phyloP scores from a whole-genome alignment of 92 coral and sea anemone species.

The Porites rus region DNA sequence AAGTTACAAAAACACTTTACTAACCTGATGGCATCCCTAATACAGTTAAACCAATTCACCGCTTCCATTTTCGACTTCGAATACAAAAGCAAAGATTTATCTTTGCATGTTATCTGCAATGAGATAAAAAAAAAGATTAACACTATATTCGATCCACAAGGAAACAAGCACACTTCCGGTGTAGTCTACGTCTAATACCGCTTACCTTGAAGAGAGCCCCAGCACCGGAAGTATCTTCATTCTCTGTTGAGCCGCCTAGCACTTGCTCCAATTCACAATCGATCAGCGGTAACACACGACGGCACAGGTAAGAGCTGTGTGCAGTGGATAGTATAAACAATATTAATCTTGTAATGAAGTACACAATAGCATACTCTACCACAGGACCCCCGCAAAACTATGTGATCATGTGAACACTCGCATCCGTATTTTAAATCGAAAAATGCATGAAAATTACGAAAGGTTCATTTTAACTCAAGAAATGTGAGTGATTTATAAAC shows the following conservation, averaged over 20 bases:
- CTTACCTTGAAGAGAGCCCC: conserved; percentile 94
- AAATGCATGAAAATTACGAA: too few relatives aligned
- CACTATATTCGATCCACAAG: background rate
- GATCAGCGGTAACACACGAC: conserved; percentile 89
- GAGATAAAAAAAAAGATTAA: background rate
- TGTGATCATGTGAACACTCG: too few relatives aligned
- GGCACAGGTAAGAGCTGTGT: conserved; percentile 86
- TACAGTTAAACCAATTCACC: conserved; percentile 80
- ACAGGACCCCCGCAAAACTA: too few relatives aligned
- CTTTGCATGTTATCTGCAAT: conserved; percentile 84
- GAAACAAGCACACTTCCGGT: background rate
- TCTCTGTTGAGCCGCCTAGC: conserved; percentile 85
- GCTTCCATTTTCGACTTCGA: conserved; percentile 93
- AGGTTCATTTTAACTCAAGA: too few relatives aligned
- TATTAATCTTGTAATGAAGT: too few relatives aligned
- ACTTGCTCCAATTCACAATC: conserved; percentile 91
- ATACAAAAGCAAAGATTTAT: conserved; percentile 85
- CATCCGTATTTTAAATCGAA: too few relatives aligned
- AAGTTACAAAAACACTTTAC: background rate
- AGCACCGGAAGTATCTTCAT: conserved; percentile 74
- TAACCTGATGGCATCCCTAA: conserved; percentile 85
- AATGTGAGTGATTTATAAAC: too few relatives aligned
- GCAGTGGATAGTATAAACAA: background rate
- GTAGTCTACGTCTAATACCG: background rate
- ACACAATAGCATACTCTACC: too few relatives aligned